A percentile compares a stretch with the other conserved stretches of the same genome.
phyloP scores from a whole-genome alignment of 2,797 vertebrate genomes.

The Allobates femoralis region DNA sequence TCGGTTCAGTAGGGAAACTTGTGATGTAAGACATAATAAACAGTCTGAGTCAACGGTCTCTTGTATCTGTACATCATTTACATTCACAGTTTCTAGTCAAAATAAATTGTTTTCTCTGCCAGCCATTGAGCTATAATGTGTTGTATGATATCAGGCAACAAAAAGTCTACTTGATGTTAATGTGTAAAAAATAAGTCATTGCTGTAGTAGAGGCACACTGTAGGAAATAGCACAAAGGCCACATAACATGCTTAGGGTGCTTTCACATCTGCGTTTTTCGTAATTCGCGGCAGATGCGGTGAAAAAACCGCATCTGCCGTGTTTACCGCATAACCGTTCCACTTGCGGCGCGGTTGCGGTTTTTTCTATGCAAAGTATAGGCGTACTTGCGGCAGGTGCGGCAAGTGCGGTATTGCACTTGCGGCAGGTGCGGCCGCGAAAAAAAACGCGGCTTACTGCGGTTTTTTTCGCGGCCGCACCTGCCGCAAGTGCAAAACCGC shows the following conservation, averaged over 20 bases:
- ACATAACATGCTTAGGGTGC: constrained; percentile 63
- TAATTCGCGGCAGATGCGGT: no score
- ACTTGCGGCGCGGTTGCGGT: no score
- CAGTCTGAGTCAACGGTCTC: not conserved
- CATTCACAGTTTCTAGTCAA: constrained; percentile 61
- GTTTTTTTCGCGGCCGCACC: no score
- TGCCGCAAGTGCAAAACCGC: no score
- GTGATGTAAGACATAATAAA: not conserved
- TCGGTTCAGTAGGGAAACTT: not conserved
- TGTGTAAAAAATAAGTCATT: constrained; percentile 64
- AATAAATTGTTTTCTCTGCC: constrained; percentile 64
- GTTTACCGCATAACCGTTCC: no score
- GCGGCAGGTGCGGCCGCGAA: no score
- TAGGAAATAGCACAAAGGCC: constrained; percentile 63
- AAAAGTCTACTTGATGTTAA: constrained; percentile 40
- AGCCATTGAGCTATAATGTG: constrained; percentile 62
- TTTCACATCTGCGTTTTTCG: no score
- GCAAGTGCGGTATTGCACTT: no score
- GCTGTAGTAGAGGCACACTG: constrained; percentile 63
- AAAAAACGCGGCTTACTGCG: no score
- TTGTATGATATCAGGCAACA: constrained; percentile 60
- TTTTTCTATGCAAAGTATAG: no score
- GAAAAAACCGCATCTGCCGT: no score
- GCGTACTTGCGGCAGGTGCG: no score
- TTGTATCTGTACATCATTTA: constrained; percentile 62